Evolutionary conservation across 2,888 invertebrate species (phyloP).

Genomic region (Helicoverpa assulta): DNA sequence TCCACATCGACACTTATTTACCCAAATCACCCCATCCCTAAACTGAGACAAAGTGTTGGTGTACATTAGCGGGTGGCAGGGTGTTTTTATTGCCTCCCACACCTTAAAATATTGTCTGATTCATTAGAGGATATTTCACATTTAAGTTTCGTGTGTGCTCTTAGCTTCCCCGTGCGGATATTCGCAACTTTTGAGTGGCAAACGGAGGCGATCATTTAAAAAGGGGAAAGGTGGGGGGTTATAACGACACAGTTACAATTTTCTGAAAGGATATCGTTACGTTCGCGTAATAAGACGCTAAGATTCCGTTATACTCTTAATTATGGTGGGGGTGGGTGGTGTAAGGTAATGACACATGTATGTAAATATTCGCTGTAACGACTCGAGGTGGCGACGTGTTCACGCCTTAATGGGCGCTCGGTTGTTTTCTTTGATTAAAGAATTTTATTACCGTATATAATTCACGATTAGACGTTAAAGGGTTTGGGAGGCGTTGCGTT

Average conservation of each 20-base stretch:
- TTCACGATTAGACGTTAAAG: conserved; percentile 90
- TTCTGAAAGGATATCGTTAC: conserved; percentile 90
- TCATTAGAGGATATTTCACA: conserved; percentile 90
- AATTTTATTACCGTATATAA: conserved; percentile 90
- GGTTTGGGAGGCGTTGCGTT: conserved; percentile 79
- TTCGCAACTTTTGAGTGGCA: conserved; percentile 80
- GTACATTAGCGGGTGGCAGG: conserved; percentile 86
- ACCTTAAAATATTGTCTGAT: conserved; percentile 90
- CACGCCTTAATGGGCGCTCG: conserved; percentile 86
- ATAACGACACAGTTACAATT: conserved; percentile 89
- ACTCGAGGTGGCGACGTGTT: conserved; percentile 88
- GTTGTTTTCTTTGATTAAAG: conserved; percentile 91
- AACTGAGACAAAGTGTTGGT: conserved; percentile 87
- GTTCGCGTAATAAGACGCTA: conserved; percentile 90
- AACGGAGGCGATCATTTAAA: conserved; percentile 83
- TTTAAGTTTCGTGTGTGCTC: conserved; percentile 88
- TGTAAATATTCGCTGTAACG: conserved; percentile 89
- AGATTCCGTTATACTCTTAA: conserved; percentile 90
- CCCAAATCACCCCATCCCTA: conserved; percentile 83
- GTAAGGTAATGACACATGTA: conserved; percentile 89
- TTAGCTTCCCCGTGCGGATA: conserved; percentile 78
- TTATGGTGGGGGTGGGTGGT: conserved; percentile 78
- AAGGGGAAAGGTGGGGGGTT: conserved; percentile 72
- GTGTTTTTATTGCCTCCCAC: conserved; percentile 88
- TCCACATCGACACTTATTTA: conserved; percentile 88